These are phyloP conservation scores for Arctopsyche grandis DNA, from an alignment of 1,140 invertebrate genomes.

Conservation along the genomic window DNA sequence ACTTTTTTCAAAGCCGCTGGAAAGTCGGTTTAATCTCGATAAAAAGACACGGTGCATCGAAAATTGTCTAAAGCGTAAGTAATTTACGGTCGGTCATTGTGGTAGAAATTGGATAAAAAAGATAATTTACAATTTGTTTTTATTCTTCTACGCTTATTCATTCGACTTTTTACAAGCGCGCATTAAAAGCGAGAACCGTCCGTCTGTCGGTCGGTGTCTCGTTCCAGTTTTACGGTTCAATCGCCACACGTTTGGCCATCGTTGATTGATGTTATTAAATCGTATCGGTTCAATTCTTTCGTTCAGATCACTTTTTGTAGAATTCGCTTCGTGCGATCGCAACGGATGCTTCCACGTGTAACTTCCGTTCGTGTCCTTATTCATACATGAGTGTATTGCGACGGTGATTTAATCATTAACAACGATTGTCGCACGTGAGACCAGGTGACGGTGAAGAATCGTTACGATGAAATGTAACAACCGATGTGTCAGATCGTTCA, in stretches of 20 bases:
- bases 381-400: background rate
- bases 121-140: background rate
- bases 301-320: background rate
- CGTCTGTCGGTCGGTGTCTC: too few relatives aligned
- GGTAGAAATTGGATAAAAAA: conserved; percentile 11
- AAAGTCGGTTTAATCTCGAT: conserved; percentile 26
- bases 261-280: conserved; percentile 29
- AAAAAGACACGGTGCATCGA: conserved; percentile 8
- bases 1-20: background rate
- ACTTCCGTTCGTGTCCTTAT: background rate
- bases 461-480: conserved; percentile 9
- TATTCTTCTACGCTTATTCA: too few relatives aligned
- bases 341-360: conserved; percentile 6
- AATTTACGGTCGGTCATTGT: conserved; percentile 13
- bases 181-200: too few relatives aligned
- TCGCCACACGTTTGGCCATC: conserved; percentile 3
- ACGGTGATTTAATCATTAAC: background rate
- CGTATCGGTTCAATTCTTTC: background rate
- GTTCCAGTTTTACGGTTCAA: conserved; percentile 13
- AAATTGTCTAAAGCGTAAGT: conserved; percentile 17
- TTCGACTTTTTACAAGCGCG: too few relatives aligned
- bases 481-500: conserved; percentile 2
- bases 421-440: background rate
- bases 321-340: background rate
- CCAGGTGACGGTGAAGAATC: conserved; percentile 2